Evolutionary conservation across 2,888 invertebrate genomes (phyloP).

Genomic region (Amphipyra tragopoginis): DNA sequence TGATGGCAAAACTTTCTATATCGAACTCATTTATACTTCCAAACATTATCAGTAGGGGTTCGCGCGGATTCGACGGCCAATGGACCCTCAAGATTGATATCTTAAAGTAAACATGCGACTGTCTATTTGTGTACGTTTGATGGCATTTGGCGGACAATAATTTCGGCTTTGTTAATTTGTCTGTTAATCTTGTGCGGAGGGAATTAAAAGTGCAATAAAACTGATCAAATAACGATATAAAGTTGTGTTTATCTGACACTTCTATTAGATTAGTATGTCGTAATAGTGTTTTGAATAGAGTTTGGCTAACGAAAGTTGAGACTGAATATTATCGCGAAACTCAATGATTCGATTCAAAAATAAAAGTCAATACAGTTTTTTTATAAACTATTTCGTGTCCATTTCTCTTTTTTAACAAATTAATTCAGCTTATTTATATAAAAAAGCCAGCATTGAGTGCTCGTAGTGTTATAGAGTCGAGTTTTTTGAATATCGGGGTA

Average conservation of each 20-base stretch:
- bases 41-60: conserved; percentile 76
- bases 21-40: conserved; percentile 82
- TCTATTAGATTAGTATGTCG: conserved; percentile 13
- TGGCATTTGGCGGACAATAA: conserved; percentile 57
- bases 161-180: conserved; percentile 61
- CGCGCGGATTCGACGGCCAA: conserved; percentile 70
- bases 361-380: too few relatives aligned
- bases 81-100: conserved; percentile 73
- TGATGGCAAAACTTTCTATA: conserved; percentile 85
- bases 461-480: too few relatives aligned
- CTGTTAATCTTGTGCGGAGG: conserved; percentile 57
- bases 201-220: conserved; percentile 53
- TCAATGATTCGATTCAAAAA: too few relatives aligned
- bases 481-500: too few relatives aligned
- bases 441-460: too few relatives aligned
- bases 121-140: conserved; percentile 64
- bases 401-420: too few relatives aligned
- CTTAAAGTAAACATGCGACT: conserved; percentile 57
- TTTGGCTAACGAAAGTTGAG: too few relatives aligned
- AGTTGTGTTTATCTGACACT: conserved; percentile 46
- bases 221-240: conserved; percentile 49
- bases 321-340: too few relatives aligned
- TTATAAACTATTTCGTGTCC: too few relatives aligned
- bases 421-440: too few relatives aligned
- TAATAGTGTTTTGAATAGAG: conserved; percentile 3